Evolutionary conservation across 1,140 invertebrate species (phyloP).

Genomic region (Harpegnathos saltator): DNA sequence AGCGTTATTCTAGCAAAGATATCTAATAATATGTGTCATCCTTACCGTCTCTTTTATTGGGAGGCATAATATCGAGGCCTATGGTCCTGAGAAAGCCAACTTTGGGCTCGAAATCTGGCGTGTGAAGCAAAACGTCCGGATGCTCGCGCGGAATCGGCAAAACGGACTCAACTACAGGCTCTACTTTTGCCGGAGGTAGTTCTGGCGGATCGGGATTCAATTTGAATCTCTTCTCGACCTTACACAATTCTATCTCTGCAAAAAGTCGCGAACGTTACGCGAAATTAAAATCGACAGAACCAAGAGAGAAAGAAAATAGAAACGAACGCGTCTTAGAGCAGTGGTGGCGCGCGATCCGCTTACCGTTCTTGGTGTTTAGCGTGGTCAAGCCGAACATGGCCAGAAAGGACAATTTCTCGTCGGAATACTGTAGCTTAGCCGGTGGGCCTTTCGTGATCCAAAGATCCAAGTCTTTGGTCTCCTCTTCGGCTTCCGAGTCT

Average conservation of each 20-base stretch:
- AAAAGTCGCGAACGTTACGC: slow-evolving; percentile 44
- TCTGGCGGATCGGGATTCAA: slow-evolving; percentile 82
- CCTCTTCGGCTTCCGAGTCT: slow-evolving; percentile 83
- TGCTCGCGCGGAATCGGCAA: slow-evolving; percentile 83
- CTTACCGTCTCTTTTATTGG: slow-evolving; percentile 82
- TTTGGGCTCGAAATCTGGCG: slow-evolving; percentile 83
- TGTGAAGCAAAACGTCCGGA: slow-evolving; percentile 82
- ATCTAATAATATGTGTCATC: slow-evolving; percentile 43
- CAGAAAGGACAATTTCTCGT: slow-evolving; percentile 84
- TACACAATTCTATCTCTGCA: slow-evolving; percentile 80
- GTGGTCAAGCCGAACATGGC: slow-evolving; percentile 85
- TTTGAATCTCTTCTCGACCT: slow-evolving; percentile 81
- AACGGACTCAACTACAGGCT: slow-evolving; percentile 77
- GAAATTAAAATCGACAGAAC: background rate
- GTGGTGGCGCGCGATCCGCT: slow-evolving; percentile 13
- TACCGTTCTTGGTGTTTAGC: slow-evolving; percentile 83
- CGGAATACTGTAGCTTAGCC: slow-evolving; percentile 82
- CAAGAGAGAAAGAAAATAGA: background rate
- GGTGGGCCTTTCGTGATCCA: slow-evolving; percentile 86
- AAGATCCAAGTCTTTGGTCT: slow-evolving; percentile 79
- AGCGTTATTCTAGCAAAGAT: slow-evolving; percentile 9
- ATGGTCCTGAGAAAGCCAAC: slow-evolving; percentile 82
- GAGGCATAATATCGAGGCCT: slow-evolving; percentile 83
- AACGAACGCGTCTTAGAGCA: background rate
- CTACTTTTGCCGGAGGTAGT: slow-evolving; percentile 71